phyloP scores from a whole-genome alignment of 2,888 invertebrate species.

The Nomada flava region DNA sequence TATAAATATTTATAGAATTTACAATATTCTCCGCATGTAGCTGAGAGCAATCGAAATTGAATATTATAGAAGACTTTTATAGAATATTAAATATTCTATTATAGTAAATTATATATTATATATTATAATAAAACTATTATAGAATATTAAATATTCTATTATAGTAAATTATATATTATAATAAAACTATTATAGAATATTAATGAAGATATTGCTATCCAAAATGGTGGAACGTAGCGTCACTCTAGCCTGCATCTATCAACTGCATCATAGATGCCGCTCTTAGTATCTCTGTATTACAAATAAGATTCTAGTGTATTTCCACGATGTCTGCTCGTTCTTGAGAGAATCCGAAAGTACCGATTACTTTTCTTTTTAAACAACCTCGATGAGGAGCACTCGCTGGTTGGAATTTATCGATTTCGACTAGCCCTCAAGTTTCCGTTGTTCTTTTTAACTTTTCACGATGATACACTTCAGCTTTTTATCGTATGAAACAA shows the following conservation, averaged over 20 bases:
- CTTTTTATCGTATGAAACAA: too few relatives aligned
- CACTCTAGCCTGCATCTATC: slow-evolving; percentile 40
- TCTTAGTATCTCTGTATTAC: not conserved
- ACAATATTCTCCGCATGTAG: too few relatives aligned
- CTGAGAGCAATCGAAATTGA: too few relatives aligned
- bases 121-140: too few relatives aligned
- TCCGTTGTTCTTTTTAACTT: too few relatives aligned
- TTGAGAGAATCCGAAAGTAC: slow-evolving; percentile 46
- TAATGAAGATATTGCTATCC: not conserved
- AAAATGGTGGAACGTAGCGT: slow-evolving; percentile 42
- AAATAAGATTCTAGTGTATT: slow-evolving; percentile 33
- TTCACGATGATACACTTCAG: too few relatives aligned
- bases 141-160: too few relatives aligned
- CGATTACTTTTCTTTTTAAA: not conserved
- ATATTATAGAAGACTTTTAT: not conserved
- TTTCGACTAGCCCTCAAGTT: slow-evolving; percentile 27
- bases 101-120: too few relatives aligned
- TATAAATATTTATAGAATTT: not conserved
- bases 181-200: too few relatives aligned
- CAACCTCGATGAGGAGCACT: slow-evolving; percentile 54
- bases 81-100: too few relatives aligned
- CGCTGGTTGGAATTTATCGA: slow-evolving; percentile 51
- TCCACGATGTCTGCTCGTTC: slow-evolving; percentile 52
- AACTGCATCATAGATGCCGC: not conserved
- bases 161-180: too few relatives aligned